These are phyloP conservation scores for Magallana ariakensis DNA, from an alignment of 1,140 invertebrate genomes.

Conservation along the genomic window DNA sequence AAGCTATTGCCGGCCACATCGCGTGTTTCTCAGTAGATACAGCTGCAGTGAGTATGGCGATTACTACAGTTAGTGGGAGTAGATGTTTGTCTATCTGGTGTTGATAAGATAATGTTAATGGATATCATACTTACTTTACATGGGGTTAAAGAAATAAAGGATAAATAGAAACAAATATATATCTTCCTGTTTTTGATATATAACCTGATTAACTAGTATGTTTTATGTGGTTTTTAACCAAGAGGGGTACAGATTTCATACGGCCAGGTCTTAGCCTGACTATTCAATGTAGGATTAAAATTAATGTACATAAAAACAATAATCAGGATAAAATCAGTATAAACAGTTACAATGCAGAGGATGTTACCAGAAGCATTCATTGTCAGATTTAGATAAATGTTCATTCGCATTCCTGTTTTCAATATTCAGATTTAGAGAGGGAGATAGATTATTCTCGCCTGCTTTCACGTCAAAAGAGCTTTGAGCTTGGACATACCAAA, in stretches of 20 bases:
- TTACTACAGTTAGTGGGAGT: not conserved
- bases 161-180: not conserved
- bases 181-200: not conserved
- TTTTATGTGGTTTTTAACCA: not conserved
- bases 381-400: slow-evolving; percentile 4
- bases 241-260: slow-evolving; percentile 6
- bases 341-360: slow-evolving; percentile 31
- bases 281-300: slow-evolving; percentile 13
- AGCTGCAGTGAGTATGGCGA: not conserved
- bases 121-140: not conserved
- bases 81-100: slow-evolving; percentile 7
- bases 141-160: slow-evolving; percentile 34
- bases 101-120: not conserved
- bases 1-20: too few relatives aligned
- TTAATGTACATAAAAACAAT: not conserved
- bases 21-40: too few relatives aligned
- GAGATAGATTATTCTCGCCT: not conserved
- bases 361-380: slow-evolving; percentile 23
- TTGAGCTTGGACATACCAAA: slow-evolving; percentile 22
- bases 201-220: not conserved
- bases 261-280: not conserved
- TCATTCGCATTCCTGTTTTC: slow-evolving; percentile 19
- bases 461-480: not conserved
- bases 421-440: not conserved
- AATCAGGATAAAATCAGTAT: not conserved